phyloP scores from a whole-genome alignment of 1,140 invertebrate species.

The Trichonephila clavipes region DNA sequence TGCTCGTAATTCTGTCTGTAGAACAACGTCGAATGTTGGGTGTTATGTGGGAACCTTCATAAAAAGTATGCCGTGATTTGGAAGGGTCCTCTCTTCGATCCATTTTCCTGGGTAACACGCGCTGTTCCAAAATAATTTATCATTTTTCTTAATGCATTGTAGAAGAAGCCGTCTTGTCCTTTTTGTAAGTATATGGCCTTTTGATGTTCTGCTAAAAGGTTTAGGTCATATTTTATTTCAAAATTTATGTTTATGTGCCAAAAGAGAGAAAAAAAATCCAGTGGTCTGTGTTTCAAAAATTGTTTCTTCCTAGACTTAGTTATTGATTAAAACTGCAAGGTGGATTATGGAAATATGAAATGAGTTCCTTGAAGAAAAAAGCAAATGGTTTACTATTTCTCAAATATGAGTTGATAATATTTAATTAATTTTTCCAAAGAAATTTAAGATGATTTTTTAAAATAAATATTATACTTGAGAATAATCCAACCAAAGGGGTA shows the following conservation, averaged over 20 bases:
- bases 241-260: slow-evolving; percentile 45
- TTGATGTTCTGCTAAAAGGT: slow-evolving; percentile 61
- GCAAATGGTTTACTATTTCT: too few species aligned
- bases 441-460: too few species aligned
- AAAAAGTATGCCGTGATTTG: background rate
- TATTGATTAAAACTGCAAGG: background rate
- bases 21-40: background rate
- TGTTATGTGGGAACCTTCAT: background rate
- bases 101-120: background rate
- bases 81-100: background rate
- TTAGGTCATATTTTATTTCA: slow-evolving; percentile 62
- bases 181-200: slow-evolving; percentile 54
- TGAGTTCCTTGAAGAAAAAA: too few species aligned
- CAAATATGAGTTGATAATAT: too few species aligned
- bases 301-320: background rate
- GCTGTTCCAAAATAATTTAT: slow-evolving; percentile 29
- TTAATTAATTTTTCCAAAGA: too few species aligned
- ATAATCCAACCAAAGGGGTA: too few species aligned
- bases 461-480: too few species aligned
- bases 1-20: background rate
- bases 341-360: too few species aligned
- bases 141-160: slow-evolving; percentile 43
- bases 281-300: background rate
- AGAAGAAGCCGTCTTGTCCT: background rate
- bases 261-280: background rate